These are phyloP conservation scores for Isurus oxyrinchus DNA, from an alignment of 2,113 vertebrate species.

Conservation along the genomic window DNA sequence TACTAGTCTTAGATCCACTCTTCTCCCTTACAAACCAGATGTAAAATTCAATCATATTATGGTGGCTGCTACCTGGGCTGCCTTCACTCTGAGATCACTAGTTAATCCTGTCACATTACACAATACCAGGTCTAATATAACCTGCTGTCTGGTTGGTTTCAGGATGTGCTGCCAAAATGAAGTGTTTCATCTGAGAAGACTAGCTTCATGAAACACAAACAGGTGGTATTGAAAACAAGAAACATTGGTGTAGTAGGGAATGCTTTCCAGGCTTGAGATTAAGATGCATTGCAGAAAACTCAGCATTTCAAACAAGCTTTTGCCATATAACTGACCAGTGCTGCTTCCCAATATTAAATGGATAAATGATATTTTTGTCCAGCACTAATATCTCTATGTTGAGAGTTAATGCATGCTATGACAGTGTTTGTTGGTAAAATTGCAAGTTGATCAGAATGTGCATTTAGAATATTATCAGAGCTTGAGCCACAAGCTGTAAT, in stretches of 20 bases:
- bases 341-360: neutral
- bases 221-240: neutral
- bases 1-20: too few relatives aligned
- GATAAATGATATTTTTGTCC: neutral
- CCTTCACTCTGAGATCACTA: too few relatives aligned
- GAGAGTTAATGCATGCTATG: neutral
- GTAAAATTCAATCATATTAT: too few relatives aligned
- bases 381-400: neutral
- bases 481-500: neutral
- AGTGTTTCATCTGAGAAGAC: neutral
- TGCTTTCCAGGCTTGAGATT: neutral
- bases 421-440: neutral
- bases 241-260: neutral
- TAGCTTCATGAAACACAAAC: neutral
- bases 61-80: too few relatives aligned
- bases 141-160: too few relatives aligned
- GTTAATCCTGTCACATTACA: too few relatives aligned
- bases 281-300: slow-evolving; percentile 1
- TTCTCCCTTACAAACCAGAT: too few relatives aligned
- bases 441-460: neutral
- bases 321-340: neutral
- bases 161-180: neutral
- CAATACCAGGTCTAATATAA: too few relatives aligned
- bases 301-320: neutral
- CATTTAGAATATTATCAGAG: neutral